Evolutionary conservation across 2,113 vertebrate species (phyloP), one percentile per base, ranked within the genome.

Genomic region (Pyrgilauda ruficollis): DNA sequence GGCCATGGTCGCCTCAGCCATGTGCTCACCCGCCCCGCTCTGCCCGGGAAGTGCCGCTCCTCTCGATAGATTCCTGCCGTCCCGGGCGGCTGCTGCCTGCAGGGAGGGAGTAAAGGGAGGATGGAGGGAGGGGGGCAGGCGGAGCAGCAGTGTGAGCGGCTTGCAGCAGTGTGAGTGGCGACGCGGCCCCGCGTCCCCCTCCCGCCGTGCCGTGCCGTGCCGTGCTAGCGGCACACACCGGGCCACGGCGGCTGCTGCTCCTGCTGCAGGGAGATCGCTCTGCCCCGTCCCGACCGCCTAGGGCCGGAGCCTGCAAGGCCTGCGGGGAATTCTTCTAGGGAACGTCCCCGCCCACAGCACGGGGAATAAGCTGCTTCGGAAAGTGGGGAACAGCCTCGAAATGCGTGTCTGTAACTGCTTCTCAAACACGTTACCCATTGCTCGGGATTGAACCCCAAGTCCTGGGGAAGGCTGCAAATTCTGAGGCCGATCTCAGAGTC

Each of bases 221-320:
- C 39, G 3, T 0, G 22, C 6, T 0, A 16, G 37, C 17, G 7
- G 31, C 13, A 0, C 4, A 0, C 13, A 0, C 2, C 1, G 37
- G 22, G 12, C 20, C 2, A 1, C 5, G 58, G 27, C 9, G 8
- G 68, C 15, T 24, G 67, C 50, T 31, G 28, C 50, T 19, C 63
- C 44, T 23, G 49, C 53, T 21, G 62, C 1, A 1, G 2, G 1
- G 30, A 0, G 30, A 0, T 2, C 1, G 24, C 27, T 35, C 19
- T 19, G 21, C 27, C 18, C 16, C 9, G 1, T 14, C 8, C 37
- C 10, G 8, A 4, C 20, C 22, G n/a, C 8, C 2, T 9, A 12
- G 44, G 7, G 13, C 11, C 3, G 27, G n/a, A 58, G 37, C 22
- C 10, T 21, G 16, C 26, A 10, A 7, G 33, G 39, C 39, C 9